Conservation (phyloP, 2,888 invertebrate genomes). For the Synanthedon myopaeformis region DNA sequence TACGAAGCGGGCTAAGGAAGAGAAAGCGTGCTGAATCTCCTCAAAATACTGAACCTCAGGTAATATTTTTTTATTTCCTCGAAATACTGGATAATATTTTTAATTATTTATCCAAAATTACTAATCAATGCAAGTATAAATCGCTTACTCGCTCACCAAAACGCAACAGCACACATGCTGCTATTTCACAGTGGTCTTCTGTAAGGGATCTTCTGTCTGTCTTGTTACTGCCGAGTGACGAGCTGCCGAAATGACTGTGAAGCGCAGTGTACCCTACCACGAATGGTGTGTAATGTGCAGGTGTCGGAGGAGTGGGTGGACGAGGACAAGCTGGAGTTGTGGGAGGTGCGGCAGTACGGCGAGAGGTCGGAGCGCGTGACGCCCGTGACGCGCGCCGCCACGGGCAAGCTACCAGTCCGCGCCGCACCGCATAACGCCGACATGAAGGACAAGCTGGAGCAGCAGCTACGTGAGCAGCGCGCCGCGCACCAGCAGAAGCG, state of each 20-base stretch:
- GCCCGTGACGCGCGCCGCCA: slow-evolving; percentile 84
- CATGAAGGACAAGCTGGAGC: slow-evolving; percentile 91
- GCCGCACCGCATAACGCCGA: slow-evolving; percentile 71
- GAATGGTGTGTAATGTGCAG: slow-evolving; percentile 14
- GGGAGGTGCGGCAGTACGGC: slow-evolving; percentile 95
- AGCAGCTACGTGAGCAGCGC: slow-evolving; percentile 87
- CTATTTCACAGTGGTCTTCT: no score
- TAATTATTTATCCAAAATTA: no score
- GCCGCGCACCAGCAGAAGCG: slow-evolving; percentile 92
- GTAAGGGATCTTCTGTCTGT: no score
- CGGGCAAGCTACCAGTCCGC: slow-evolving; percentile 75
- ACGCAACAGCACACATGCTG: no score
- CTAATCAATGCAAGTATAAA: no score
- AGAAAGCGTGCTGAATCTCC: slow-evolving; percentile 94
- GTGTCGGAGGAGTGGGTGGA: slow-evolving; percentile 96
- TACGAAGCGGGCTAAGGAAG: slow-evolving; percentile 92
- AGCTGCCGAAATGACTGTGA: not conserved
- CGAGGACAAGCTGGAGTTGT: slow-evolving; percentile 93
- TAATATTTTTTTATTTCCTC: slow-evolving; percentile 10
- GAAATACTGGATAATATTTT: no score
- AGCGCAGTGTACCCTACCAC: not conserved
- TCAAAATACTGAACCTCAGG: slow-evolving; percentile 92
- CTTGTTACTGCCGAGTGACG: not conserved
- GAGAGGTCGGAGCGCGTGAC: slow-evolving; percentile 80
- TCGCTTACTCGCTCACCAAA: no score